Evolutionary conservation across 2,797 vertebrate genomes (phyloP).

Genomic region (Enteromius anoplus): DNA sequence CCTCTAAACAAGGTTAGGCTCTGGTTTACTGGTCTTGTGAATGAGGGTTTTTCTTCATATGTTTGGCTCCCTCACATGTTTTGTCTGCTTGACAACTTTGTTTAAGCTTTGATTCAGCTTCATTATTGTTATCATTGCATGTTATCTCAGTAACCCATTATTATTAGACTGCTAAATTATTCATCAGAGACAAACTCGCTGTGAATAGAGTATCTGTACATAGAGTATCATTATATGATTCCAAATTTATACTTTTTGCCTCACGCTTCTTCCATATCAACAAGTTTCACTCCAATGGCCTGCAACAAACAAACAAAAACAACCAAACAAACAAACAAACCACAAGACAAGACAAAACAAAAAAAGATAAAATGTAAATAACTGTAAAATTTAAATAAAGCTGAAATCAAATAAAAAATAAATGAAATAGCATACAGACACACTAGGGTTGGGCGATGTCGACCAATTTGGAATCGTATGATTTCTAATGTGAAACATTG

Average conservation of each 20-base stretch:
- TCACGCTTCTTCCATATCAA: background rate
- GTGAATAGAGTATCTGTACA: background rate
- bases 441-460: no score
- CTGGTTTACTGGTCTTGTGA: background rate
- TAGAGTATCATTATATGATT: background rate
- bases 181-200: background rate
- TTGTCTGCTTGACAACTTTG: slow-evolving; percentile 10
- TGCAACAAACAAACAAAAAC: no score
- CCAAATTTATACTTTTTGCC: background rate
- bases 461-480: no score
- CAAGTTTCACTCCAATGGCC: background rate
- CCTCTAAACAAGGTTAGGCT: slow-evolving; percentile 23
- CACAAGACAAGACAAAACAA: background rate
- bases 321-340: no score
- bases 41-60: background rate
- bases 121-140: background rate
- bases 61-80: background rate
- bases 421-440: no score
- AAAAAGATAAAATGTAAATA: background rate
- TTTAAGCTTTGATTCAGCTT: background rate
- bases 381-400: background rate
- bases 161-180: slow-evolving; percentile 2
- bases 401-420: background rate
- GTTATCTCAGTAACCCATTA: background rate
- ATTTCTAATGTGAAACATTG: no score